Evolutionary conservation across 2,113 vertebrate species (phyloP), one percentile per base, ranked within the genome.

Genomic region (Syrmaticus mikado): DNA sequence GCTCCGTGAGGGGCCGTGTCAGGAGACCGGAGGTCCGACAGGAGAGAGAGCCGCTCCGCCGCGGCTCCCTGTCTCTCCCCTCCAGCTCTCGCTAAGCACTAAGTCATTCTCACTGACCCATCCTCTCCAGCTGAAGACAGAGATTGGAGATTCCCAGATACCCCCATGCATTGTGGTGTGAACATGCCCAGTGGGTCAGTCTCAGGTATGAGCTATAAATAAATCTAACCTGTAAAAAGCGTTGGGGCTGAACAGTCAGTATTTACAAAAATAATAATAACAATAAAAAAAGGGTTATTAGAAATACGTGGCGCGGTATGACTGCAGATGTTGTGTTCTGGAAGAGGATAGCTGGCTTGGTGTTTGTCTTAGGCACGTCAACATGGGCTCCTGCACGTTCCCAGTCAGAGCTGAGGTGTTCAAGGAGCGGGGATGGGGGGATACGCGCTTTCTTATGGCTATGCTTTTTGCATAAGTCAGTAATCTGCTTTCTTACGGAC

Each of bases 101-200:
- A 94, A 96, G 93, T 93, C 94, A 94, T 95, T 94, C 94, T 92
- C 96, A 94, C 96, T 95, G 95, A 92, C 94, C 95, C 96, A 93
- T 95, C 94, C 95, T 94, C 92, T 96, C 95, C 96, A 96, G 93
- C 96, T 95, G 92, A 95, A 96, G 92, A 95, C 92, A 96, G 95
- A 96, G 95, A 96, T 96, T 96, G 95, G 93, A 93, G 95, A 72
- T 94, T 94, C 94, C 93, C 93, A 96, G 96, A 94, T 94, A 94
- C 95, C 94, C 95, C 96, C 96, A 96, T 96, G 95, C 96, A 95
- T 94, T 94, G 93, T 95, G 96, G 96, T 96, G 96, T 96, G 96
- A 96, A 95, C 92, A 94, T 94, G 92, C 95, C 92, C 96, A 93
- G 96, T 96, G 96, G 95, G 92, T 95, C 96, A 96, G 95, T 96